A percentile compares a stretch with the other conserved stretches of the same genome.
Conservation (phyloP, 2,888 invertebrate genomes). For the Coelinius sp. region DNA sequence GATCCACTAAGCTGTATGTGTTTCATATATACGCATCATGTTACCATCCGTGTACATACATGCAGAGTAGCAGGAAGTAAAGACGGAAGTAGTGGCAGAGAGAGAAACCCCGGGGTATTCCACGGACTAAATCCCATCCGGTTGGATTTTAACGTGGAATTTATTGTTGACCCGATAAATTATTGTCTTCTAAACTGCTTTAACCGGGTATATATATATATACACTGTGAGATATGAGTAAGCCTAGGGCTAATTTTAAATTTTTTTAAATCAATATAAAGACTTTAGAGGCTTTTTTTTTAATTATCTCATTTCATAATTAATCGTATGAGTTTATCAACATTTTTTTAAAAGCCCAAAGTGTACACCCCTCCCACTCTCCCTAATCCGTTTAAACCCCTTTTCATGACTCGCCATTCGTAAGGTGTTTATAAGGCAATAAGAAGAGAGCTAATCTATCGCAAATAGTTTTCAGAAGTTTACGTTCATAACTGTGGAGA, state of each 20-base stretch:
- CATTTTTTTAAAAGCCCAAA: too few species aligned
- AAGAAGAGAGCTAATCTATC: conserved; percentile 19
- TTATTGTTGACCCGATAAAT: conserved; percentile 59
- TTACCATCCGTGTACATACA: background rate
- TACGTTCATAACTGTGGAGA: conserved; percentile 33
- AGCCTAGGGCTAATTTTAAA: too few species aligned
- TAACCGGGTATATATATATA: background rate
- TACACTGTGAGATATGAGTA: too few species aligned
- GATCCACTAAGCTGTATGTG: background rate
- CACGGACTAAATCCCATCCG: conserved; percentile 62
- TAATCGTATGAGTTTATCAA: too few species aligned
- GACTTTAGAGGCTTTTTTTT: too few species aligned
- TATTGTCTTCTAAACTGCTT: conserved; percentile 55
- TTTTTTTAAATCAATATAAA: too few species aligned
- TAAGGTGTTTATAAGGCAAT: background rate
- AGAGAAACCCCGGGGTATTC: conserved; percentile 46
- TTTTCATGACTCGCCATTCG: too few species aligned
- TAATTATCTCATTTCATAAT: too few species aligned
- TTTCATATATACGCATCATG: conserved; percentile 1
- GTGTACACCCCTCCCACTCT: too few species aligned
- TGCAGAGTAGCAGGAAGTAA: conserved; percentile 15
- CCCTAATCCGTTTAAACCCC: too few species aligned
- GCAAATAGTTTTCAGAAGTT: conserved; percentile 44
- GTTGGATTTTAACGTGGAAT: conserved; percentile 66
- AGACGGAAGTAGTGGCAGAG: conserved; percentile 35